phyloP scores from a whole-genome alignment of 1,140 invertebrate genomes.

The Meloidogyne exigua region DNA sequence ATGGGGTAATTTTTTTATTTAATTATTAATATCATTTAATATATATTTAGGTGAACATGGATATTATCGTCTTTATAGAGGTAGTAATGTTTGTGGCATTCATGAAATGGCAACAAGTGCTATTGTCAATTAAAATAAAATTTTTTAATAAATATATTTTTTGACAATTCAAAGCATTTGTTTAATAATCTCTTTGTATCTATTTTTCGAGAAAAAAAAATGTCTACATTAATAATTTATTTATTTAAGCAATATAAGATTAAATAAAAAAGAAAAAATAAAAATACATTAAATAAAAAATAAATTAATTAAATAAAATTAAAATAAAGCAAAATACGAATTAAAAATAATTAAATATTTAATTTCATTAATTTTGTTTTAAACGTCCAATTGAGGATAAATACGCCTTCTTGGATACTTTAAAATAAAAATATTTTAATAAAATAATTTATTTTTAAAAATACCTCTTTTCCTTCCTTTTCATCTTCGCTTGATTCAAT shows the following conservation, averaged over 20 bases:
- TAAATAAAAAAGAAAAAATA: no score
- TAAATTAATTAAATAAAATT: background rate
- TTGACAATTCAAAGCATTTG: no score
- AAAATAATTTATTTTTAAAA: background rate
- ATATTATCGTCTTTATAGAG: constrained; percentile 89
- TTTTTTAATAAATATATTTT: background rate
- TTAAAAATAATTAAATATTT: background rate
- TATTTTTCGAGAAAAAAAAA: no score
- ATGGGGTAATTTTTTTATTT: constrained; percentile 74
- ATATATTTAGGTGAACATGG: constrained; percentile 67
- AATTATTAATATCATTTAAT: constrained; percentile 4
- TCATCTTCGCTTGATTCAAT: constrained; percentile 3
- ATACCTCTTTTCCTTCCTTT: background rate
- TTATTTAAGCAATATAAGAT: no score
- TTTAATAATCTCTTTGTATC: no score
- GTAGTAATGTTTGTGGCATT: constrained; percentile 89
- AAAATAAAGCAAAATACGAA: background rate
- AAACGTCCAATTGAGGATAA: background rate
- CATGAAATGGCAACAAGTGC: constrained; percentile 87
- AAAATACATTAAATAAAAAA: no score
- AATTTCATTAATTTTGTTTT: no score
- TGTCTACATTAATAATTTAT: no score
- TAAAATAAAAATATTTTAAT: background rate
- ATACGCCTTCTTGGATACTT: background rate
- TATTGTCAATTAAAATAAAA: constrained; percentile 67